A percentile compares a stretch with the other conserved stretches of the same genome.
These are phyloP conservation scores for Epinephelus malabaricus DNA, from an alignment of 2,797 vertebrate species.

Conservation along the genomic window DNA sequence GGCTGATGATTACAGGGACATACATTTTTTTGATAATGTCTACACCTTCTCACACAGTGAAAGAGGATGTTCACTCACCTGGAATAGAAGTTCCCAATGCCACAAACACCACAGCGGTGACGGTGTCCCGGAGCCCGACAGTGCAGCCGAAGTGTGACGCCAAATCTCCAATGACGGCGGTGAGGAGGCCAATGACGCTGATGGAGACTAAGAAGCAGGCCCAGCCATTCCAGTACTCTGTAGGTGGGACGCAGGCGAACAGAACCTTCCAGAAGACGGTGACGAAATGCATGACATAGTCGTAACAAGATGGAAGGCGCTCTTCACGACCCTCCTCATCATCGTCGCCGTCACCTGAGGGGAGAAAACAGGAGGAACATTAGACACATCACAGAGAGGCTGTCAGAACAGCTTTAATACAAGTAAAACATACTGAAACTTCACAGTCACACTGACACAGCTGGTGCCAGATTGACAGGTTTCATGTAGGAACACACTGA, in stretches of 20 bases:
- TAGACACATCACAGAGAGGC: neutral
- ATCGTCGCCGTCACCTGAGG: constrained; percentile 85
- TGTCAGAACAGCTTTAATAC: neutral
- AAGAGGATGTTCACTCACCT: constrained; percentile 73
- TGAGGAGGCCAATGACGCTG: constrained; percentile 86
- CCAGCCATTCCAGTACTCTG: constrained; percentile 94
- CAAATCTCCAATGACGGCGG: constrained; percentile 91
- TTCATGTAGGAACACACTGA: neutral
- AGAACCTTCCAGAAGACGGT: constrained; percentile 96
- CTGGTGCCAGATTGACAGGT: neutral
- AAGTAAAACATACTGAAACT: neutral
- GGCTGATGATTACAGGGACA: neutral
- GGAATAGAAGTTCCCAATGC: constrained; percentile 93
- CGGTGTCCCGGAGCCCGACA: constrained; percentile 91
- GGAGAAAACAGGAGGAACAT: neutral
- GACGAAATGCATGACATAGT: constrained; percentile 95
- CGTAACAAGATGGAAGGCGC: constrained; percentile 90
- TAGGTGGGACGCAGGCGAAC: constrained; percentile 93
- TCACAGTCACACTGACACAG: neutral
- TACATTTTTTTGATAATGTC: too few relatives aligned
- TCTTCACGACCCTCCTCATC: constrained; percentile 92
- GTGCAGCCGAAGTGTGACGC: constrained; percentile 95
- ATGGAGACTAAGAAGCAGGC: constrained; percentile 92
- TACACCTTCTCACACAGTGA: neutral
- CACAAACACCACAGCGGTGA: constrained; percentile 94